Evolutionary conservation across 2,113 vertebrate genomes (phyloP).

Genomic region (Chamaea fasciata): DNA sequence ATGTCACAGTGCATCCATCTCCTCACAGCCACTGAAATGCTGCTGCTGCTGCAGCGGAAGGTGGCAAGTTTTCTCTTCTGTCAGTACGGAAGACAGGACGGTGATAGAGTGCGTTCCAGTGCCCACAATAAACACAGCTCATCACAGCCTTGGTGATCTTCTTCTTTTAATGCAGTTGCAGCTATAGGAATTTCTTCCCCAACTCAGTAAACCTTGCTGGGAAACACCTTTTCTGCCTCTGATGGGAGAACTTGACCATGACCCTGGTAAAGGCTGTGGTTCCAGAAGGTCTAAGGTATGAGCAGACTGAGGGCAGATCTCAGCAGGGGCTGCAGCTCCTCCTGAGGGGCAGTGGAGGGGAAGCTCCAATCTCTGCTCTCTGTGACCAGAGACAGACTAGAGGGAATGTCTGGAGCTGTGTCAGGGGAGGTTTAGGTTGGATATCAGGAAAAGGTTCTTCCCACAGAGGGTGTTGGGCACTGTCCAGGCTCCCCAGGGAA

Average conservation of each 20-base stretch:
- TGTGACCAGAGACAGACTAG: accelerated
- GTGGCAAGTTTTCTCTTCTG: not conserved
- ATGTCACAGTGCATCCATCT: not conserved
- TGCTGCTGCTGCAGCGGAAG: too few species aligned
- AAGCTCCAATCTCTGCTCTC: not conserved
- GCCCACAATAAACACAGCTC: not conserved
- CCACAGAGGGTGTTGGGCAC: not conserved
- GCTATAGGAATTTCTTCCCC: not conserved
- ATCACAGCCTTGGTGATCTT: not conserved
- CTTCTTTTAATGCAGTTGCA: not conserved
- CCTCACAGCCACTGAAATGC: not conserved
- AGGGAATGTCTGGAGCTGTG: not conserved
- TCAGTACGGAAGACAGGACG: not conserved
- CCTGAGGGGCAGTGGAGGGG: not conserved
- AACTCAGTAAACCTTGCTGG: not conserved
- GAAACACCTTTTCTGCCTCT: not conserved
- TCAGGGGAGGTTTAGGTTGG: accelerated
- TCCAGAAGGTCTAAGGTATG: not conserved
- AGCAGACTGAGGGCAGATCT: not conserved
- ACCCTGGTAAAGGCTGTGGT: not conserved
- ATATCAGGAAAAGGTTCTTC: not conserved
- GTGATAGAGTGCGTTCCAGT: not conserved
- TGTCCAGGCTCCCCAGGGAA: not conserved
- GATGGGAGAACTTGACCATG: not conserved
- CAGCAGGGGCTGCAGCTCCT: not conserved